Evolutionary conservation across 2,888 invertebrate species (phyloP).

Genomic region (Folsomia candida): DNA sequence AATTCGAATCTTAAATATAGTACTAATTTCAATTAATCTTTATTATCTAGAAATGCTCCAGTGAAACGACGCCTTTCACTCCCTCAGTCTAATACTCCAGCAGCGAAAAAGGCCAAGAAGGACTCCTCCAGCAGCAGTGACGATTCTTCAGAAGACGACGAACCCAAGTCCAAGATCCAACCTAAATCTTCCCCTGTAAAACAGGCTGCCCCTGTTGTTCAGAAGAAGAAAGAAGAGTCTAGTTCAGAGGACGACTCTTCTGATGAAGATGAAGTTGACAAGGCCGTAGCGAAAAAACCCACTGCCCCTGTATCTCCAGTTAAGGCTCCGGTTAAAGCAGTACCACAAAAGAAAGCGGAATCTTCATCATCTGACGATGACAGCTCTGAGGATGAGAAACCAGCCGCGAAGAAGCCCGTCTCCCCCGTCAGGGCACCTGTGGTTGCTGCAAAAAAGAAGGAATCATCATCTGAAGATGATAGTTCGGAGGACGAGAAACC

Average conservation of each 20-base stretch:
- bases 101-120: conserved; percentile 16
- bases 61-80: conserved; percentile 47
- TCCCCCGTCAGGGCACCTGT: conserved; percentile 21
- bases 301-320: conserved; percentile 22
- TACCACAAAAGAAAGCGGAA: conserved; percentile 14
- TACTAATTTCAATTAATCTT: background rate
- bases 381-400: conserved; percentile 49
- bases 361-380: conserved; percentile 23
- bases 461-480: conserved; percentile 18
- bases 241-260: conserved; percentile 27
- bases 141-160: conserved; percentile 20
- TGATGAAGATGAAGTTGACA: conserved; percentile 33
- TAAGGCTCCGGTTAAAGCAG: conserved; percentile 27
- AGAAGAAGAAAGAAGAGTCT: conserved; percentile 15
- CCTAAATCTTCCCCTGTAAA: conserved; percentile 7
- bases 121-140: conserved; percentile 24
- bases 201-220: conserved; percentile 16
- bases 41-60: conserved; percentile 37
- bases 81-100: conserved; percentile 17
- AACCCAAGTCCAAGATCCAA: conserved; percentile 17
- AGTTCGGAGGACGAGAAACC: background rate
- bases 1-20: background rate
- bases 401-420: conserved; percentile 28
- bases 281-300: conserved; percentile 52
- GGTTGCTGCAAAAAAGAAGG: conserved; percentile 33